These are phyloP conservation scores for Cephalopachus bancanus DNA, from an alignment of 2,797 vertebrate species.

Conservation along the genomic window DNA sequence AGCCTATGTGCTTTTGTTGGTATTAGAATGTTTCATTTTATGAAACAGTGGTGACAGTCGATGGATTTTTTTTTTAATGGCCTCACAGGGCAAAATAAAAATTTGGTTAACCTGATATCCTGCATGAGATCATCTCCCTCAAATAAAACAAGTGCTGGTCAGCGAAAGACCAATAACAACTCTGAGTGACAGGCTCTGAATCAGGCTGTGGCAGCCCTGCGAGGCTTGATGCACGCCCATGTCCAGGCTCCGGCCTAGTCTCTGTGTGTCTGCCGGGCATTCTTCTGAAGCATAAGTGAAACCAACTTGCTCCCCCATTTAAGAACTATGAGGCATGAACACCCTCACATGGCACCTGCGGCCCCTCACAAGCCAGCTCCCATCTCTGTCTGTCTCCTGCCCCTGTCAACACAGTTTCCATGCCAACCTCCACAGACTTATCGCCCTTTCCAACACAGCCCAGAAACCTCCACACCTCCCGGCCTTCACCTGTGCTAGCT, in stretches of 20 bases:
- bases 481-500: not conserved
- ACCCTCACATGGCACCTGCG: not conserved
- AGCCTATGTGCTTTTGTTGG: constrained; percentile 30
- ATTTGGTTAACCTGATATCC: not conserved
- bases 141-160: not conserved
- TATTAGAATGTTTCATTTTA: constrained; percentile 59
- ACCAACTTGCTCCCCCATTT: constrained; percentile 10
- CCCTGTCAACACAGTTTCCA: not conserved
- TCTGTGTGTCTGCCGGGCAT: not conserved
- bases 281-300: not conserved
- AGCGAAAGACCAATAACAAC: constrained; percentile 6
- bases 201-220: not conserved
- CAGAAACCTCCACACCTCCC: not conserved
- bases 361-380: not conserved
- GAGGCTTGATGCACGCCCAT: not conserved
- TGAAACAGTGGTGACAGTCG: not conserved
- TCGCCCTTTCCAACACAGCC: not conserved
- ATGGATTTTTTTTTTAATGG: not conserved
- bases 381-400: not conserved
- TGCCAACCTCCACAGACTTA: not conserved
- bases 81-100: constrained; percentile 14
- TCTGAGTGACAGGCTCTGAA: not conserved
- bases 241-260: not conserved
- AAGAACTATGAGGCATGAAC: not conserved
- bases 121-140: not conserved